phyloP scores from a whole-genome alignment of 2,113 vertebrate species.

The Pituophis catenifer region DNA sequence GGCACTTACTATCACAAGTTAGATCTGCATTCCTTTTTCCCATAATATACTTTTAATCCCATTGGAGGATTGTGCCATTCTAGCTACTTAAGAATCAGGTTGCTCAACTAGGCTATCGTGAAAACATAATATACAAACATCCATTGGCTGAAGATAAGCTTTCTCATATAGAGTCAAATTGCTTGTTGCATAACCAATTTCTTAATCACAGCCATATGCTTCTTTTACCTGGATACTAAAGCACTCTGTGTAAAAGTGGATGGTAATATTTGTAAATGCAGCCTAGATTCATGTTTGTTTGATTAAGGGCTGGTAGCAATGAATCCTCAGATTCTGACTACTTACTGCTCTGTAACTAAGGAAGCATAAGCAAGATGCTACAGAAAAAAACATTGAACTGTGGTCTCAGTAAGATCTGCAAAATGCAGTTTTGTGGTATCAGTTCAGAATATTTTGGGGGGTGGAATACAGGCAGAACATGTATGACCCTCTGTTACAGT shows the following conservation, averaged over 20 bases:
- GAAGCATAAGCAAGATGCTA: not conserved
- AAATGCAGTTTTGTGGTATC: not conserved
- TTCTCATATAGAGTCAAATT: not conserved
- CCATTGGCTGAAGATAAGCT: not conserved
- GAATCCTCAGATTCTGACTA: not conserved
- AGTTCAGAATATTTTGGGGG: not conserved
- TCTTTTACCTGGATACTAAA: not conserved
- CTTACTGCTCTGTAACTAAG: not conserved
- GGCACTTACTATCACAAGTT: not conserved
- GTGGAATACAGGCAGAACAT: not conserved
- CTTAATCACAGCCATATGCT: not conserved
- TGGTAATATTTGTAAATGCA: not conserved
- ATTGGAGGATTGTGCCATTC: not conserved
- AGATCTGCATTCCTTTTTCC: not conserved
- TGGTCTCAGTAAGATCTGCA: not conserved
- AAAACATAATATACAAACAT: not conserved
- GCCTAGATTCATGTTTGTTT: not conserved
- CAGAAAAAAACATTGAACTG: not conserved
- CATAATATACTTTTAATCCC: not conserved
- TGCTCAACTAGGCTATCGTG: not conserved
- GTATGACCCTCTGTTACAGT: not conserved
- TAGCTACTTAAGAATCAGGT: not conserved
- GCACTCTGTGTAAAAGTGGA: not conserved
- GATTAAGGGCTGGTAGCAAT: not conserved
- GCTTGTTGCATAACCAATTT: not conserved